Evolutionary conservation across 2,888 invertebrate genomes (phyloP).

Genomic region (Callyntrura sp.): DNA sequence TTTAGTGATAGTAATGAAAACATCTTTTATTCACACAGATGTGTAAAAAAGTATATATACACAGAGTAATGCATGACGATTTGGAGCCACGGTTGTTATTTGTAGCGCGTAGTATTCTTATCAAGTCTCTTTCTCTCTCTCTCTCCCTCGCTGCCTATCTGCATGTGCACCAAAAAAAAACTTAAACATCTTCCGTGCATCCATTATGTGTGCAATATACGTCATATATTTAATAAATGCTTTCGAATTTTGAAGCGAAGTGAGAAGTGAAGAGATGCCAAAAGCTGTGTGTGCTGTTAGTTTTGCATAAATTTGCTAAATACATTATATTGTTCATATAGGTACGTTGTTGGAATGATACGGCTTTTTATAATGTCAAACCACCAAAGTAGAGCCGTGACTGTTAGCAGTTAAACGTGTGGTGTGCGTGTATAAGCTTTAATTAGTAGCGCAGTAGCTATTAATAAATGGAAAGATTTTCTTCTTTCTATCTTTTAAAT

Average conservation of each 20-base stretch:
- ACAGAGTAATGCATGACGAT: not conserved
- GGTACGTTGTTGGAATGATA: not conserved
- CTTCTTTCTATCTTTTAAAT: constrained; percentile 16
- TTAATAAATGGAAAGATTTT: constrained; percentile 40
- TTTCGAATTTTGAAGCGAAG: not conserved
- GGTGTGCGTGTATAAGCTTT: not conserved
- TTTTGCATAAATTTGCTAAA: constrained; percentile 25
- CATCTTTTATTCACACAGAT: constrained; percentile 6
- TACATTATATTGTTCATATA: not conserved
- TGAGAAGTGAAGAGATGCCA: constrained; percentile 24
- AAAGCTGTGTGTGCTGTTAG: not conserved
- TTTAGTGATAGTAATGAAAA: constrained; percentile 1
- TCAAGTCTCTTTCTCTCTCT: constrained; percentile 8
- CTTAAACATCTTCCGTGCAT: not conserved
- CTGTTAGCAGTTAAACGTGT: not conserved
- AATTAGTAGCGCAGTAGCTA: constrained; percentile 10
- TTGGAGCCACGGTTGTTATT: not conserved
- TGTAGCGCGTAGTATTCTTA: constrained; percentile 1
- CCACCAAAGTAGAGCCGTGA: not conserved
- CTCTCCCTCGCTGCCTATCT: not conserved
- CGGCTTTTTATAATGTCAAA: not conserved
- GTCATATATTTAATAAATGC: constrained; percentile 16
- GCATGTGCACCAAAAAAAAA: not conserved
- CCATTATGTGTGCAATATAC: too few species aligned
- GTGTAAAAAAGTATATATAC: constrained; percentile 28